phyloP scores from a whole-genome alignment of 1,140 invertebrate genomes.

The roundworm (Caenorhabditis elegans) region WBcel235 BX284603.4:12273001-12273500 shows the following conservation, averaged over 20 bases:
- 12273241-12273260: neutral
- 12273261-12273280: conserved; percentile 54
- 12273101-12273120: conserved; percentile 57
- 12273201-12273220: conserved; percentile 48
- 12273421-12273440: conserved; percentile 52
- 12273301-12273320: conserved; percentile 64
- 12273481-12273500: conserved; percentile 67
- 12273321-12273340: conserved; percentile 50
- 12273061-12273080: neutral
- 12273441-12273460: conserved; percentile 60
- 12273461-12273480: conserved; percentile 53
- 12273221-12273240: neutral
- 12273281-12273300: conserved; percentile 56
- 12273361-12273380: conserved; percentile 53
- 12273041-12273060: conserved; percentile 30
- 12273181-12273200: conserved; percentile 66
- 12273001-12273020: conserved; percentile 58
- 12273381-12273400: neutral
- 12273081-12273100: conserved; percentile 30
- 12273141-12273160: conserved; percentile 62
- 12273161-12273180: conserved; percentile 65
- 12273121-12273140: conserved; percentile 51
- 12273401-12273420: neutral
- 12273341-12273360: conserved; percentile 51
- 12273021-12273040: conserved; percentile 47